Evolutionary conservation across 2,113 vertebrate species (phyloP), one percentile per base, ranked within the genome.

Genomic region (Psittacus erithacus): DNA sequence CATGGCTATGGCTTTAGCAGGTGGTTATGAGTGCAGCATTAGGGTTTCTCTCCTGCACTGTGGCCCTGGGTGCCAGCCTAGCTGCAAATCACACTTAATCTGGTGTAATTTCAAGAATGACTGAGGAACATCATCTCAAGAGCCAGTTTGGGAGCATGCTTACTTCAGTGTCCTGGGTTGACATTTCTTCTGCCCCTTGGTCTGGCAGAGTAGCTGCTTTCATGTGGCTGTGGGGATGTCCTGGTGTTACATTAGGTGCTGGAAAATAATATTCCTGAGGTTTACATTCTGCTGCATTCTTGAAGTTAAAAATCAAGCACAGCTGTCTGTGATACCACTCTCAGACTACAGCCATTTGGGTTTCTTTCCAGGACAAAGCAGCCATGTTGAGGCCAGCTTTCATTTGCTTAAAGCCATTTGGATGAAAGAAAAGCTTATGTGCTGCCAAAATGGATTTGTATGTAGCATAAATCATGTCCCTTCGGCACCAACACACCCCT

Each of bases 351-450:
- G 62, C 62, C 57, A 24, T 83, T 65, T 90, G 60, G n/a, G 60
- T 96, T 90, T 67, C 73, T 88, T 92, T 90, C 92, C 86, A 86
- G 82, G 86, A 62, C 7, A 5, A 11, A 13, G 38, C 64, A 81
- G 89, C 88, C 60, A 11, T 13, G 46, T 29, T 57, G 3, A 31
- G 69, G 73, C 86, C 67, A 57, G 79, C 86, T 94, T 95, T 79
- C 92, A 28, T 71, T 84, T 78, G 84, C 83, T 92, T 91, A 84
- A 74, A 94, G 94, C 22, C 44, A 79, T 84, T 94, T 92, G 88
- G 83, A 90, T 86, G 88, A 75, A 95, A 90, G 55, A 20, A 87
- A 90, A 53, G 62, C 49, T 91, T 44, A 4, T 47, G 28, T 33
- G 44, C 82, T 86, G 68, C 92, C 91, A 81, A 63, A 67, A 77